These are phyloP conservation scores for Helicorthomorpha holstii DNA, from an alignment of 1,140 invertebrate species.

Conservation along the genomic window DNA sequence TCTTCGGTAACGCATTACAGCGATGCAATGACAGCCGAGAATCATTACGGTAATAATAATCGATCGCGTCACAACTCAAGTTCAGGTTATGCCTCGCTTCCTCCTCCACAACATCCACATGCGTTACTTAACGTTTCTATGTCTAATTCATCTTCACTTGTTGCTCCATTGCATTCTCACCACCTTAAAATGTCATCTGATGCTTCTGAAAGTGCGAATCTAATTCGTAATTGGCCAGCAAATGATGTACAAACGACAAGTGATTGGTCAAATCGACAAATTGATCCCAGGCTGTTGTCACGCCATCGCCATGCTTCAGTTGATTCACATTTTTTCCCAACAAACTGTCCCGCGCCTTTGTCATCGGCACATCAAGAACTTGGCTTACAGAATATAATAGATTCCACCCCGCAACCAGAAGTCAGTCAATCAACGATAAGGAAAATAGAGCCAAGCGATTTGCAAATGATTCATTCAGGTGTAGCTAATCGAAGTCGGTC, in stretches of 20 bases:
- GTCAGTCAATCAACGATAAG: constrained; percentile 35
- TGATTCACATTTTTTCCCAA: background rate
- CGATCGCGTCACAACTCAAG: constrained; percentile 16
- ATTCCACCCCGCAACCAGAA: constrained; percentile 31
- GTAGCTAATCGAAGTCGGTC: constrained; percentile 41
- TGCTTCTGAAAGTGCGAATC: background rate
- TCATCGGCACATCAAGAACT: background rate
- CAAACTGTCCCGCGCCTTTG: background rate
- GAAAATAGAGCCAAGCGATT: constrained; percentile 7
- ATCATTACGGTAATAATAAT: constrained; percentile 10
- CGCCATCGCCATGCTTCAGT: constrained; percentile 3
- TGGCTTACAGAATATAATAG: constrained; percentile 3
- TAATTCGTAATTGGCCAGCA: background rate
- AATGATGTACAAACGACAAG: too few species aligned
- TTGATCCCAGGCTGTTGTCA: background rate
- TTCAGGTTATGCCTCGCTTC: constrained; percentile 11
- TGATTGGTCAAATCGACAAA: background rate
- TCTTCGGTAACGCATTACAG: too few species aligned
- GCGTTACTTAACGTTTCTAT: constrained; percentile 1
- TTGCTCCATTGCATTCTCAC: background rate
- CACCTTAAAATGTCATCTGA: background rate
- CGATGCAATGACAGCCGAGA: constrained; percentile 1
- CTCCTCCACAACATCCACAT: constrained; percentile 11
- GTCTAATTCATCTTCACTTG: background rate
- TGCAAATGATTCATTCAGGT: constrained; percentile 19